phyloP scores from a whole-genome alignment of 2,113 vertebrate genomes.

The Amblyornis subalaris region DNA sequence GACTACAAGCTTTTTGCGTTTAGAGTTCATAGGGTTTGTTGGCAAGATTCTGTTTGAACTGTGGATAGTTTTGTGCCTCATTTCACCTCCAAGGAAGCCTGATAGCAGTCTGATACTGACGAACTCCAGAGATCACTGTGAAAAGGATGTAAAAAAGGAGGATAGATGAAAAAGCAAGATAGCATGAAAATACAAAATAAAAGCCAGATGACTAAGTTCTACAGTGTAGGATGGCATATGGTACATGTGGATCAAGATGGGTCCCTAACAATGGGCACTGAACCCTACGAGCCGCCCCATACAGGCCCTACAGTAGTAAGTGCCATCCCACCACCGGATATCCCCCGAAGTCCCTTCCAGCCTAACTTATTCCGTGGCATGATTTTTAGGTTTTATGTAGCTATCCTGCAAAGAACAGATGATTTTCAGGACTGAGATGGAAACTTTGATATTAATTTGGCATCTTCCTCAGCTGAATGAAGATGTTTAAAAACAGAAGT shows the following conservation, averaged over 20 bases:
- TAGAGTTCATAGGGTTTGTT: neutral
- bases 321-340: neutral
- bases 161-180: neutral
- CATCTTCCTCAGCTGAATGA: neutral
- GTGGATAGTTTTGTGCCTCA: fast-evolving
- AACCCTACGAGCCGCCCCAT: neutral
- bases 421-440: neutral
- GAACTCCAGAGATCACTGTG: neutral
- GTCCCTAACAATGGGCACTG: neutral
- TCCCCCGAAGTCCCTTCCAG: neutral
- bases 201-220: neutral
- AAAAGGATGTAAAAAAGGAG: neutral
- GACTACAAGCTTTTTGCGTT: neutral
- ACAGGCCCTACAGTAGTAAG: neutral
- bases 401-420: neutral
- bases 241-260: neutral
- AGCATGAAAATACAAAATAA: neutral
- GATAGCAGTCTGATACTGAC: neutral
- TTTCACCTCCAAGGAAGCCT: neutral
- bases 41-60: neutral
- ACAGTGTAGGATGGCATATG: neutral
- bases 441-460: neutral
- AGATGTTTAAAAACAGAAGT: neutral
- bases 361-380: neutral
- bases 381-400: neutral